A percentile compares a stretch with the other conserved stretches of the same genome.
These are phyloP conservation scores for Orthosia incerta DNA, from an alignment of 2,888 invertebrate genomes.

Conservation along the genomic window DNA sequence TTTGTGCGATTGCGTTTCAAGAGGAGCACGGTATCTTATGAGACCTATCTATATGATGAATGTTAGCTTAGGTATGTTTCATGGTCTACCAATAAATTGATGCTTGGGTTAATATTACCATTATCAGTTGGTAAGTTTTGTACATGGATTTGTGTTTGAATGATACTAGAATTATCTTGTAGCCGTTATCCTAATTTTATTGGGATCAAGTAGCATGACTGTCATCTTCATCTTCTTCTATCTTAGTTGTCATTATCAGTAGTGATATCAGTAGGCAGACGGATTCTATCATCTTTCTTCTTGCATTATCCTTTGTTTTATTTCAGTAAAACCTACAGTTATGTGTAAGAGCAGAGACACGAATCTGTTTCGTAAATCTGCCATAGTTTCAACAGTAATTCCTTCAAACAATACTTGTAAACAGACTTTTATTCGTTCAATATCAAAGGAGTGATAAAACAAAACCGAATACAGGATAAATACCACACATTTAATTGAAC, in stretches of 20 bases:
- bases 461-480: neutral
- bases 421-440: neutral
- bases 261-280: neutral
- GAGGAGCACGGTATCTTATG: neutral
- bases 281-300: too few relatives aligned
- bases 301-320: too few relatives aligned
- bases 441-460: constrained; percentile 14
- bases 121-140: too few relatives aligned
- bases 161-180: neutral
- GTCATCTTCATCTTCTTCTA: neutral
- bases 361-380: neutral
- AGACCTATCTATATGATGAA: constrained; percentile 8
- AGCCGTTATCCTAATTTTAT: neutral
- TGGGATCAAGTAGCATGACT: neutral
- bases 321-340: neutral
- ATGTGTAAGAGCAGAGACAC: neutral
- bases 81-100: neutral
- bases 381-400: neutral
- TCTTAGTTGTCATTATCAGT: neutral
- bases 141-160: too few relatives aligned
- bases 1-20: constrained; percentile 34
- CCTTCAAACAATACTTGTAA: neutral
- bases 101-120: neutral
- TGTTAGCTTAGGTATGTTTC: neutral
- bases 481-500: neutral